phyloP scores from a whole-genome alignment of 1,140 invertebrate genomes.

The Drosophila subobscura region DNA sequence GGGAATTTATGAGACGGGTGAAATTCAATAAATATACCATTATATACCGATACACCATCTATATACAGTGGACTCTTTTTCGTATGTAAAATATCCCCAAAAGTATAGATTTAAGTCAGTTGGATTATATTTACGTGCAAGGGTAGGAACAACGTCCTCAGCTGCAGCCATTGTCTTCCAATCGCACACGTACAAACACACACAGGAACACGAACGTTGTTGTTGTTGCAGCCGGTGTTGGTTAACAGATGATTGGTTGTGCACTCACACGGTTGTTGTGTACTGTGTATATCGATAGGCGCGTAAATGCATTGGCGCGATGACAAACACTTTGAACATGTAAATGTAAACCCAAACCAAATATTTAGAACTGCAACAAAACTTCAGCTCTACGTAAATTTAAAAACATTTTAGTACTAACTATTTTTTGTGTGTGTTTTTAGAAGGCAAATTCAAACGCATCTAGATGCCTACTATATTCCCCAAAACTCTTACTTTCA shows the following conservation, averaged over 20 bases:
- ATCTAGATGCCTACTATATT: slow-evolving; percentile 7
- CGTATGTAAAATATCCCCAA: too few relatives aligned
- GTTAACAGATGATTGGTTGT: slow-evolving; percentile 53
- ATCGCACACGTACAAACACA: slow-evolving; percentile 67
- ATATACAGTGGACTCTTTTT: too few relatives aligned
- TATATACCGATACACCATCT: too few relatives aligned
- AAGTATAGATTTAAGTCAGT: too few relatives aligned
- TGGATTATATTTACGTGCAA: slow-evolving; percentile 43
- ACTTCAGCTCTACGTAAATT: slow-evolving; percentile 76
- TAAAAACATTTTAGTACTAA: slow-evolving; percentile 78
- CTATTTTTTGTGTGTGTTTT: slow-evolving; percentile 29
- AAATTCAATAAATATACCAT: too few relatives aligned
- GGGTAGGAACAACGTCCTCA: slow-evolving; percentile 82
- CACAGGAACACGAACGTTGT: slow-evolving; percentile 42
- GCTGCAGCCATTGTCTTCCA: slow-evolving; percentile 83
- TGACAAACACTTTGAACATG: slow-evolving; percentile 47
- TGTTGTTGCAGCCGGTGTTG: slow-evolving; percentile 64
- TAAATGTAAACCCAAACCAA: slow-evolving; percentile 57
- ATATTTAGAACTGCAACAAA: slow-evolving; percentile 77
- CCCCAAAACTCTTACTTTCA: background rate
- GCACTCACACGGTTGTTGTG: slow-evolving; percentile 49
- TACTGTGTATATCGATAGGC: slow-evolving; percentile 62
- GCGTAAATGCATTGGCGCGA: slow-evolving; percentile 68
- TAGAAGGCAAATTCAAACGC: slow-evolving; percentile 13
- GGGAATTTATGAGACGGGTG: too few relatives aligned